Base-by-base conservation (phyloP, 2,797 vertebrate genomes). In the Eulemur mongoz region DNA sequence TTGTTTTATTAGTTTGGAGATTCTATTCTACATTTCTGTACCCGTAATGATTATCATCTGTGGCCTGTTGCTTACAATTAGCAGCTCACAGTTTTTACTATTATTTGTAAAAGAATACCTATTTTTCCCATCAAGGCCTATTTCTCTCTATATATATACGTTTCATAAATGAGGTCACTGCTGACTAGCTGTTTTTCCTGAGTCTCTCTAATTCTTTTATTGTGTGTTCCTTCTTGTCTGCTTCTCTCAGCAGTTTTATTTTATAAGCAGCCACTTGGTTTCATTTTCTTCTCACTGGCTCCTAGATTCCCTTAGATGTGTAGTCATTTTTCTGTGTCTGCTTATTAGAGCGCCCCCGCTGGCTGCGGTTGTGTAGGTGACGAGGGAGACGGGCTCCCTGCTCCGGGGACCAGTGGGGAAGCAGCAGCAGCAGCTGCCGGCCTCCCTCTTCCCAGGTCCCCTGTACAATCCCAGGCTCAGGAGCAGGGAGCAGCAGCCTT, bases 301-400 rank as follows among this genome's bases (percentile, higher is more conserved):
- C 14, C 83, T 82, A 1, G 17, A 27, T 38, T 45, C 84, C 65
- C 67, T 84, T 57, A 7, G 23, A 30, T 32, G 7, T n/a, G 0
- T 12, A 54, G 22, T 30, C 35, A 7, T 54, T 79, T 69, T 86
- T 35, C 32, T 30, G 57, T 43, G 40, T 61, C 81, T 87, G 52
- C 30, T 50, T 59, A 1, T 38, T 2, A 35, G 13, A 18, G 6
- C 14, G 20, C 35, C 32, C 30, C 43, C 23, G 0, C 0, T 13
- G 72, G 52, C 78, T 59, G 9, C 40, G 38, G 70, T 23, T 86
- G 18, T 27, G 0, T 3, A 61, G 52, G 14, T 5, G 7, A 67
- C 22, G 2, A 50, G 59, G 30, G 18, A 61, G 17, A 38, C 65
- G n/a, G 17, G 4, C 22, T 43, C 43, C 90, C 61, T 32, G 3